Evolutionary conservation across 2,888 invertebrate species (phyloP).

Genomic region (Pheosia gnoma): DNA sequence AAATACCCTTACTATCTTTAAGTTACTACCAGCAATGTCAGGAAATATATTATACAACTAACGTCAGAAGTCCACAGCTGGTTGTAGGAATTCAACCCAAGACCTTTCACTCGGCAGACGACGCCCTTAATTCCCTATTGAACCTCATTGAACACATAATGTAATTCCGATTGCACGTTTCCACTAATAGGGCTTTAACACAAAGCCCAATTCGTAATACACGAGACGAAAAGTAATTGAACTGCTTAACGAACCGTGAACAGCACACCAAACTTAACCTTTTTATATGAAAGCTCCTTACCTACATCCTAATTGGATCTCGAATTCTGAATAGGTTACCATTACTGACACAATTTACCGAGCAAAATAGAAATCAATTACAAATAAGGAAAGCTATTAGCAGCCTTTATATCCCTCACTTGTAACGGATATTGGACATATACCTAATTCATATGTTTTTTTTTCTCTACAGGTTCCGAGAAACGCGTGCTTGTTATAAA

Average conservation of each 20-base stretch:
- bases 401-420: conserved; percentile 12
- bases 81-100: background rate
- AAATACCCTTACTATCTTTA: no score
- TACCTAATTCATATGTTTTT: conserved; percentile 12
- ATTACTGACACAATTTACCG: conserved; percentile 43
- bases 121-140: no score
- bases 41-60: no score
- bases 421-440: conserved; percentile 13
- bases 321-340: conserved; percentile 39
- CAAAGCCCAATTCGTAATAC: conserved; percentile 14
- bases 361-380: conserved; percentile 37
- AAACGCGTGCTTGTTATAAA: conserved; percentile 12
- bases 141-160: conserved; percentile 12
- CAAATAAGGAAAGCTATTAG: conserved; percentile 21
- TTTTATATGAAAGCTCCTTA: conserved; percentile 28
- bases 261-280: conserved; percentile 16
- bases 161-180: background rate
- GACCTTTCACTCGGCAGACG: no score
- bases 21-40: no score
- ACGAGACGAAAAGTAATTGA: conserved; percentile 20
- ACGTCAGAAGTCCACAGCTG: no score
- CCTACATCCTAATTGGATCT: conserved; percentile 42
- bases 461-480: conserved; percentile 34
- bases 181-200: conserved; percentile 9
- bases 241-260: conserved; percentile 20